Evolutionary conservation across 2,888 invertebrate genomes (phyloP).

Genomic region (Pomacea canaliculata): DNA sequence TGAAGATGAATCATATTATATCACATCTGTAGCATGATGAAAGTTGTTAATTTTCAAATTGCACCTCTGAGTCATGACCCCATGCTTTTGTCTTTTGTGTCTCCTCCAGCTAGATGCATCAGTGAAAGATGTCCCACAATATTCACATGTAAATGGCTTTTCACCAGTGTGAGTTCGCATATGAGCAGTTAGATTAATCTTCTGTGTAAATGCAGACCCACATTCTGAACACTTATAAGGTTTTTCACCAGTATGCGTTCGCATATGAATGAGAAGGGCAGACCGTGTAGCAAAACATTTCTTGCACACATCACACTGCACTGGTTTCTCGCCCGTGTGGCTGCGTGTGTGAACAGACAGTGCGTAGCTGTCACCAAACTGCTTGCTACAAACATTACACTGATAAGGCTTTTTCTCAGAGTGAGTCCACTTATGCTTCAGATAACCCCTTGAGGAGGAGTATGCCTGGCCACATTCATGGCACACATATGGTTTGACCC

Average conservation of each 20-base stretch:
- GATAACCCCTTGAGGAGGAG: not conserved
- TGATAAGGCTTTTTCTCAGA: not conserved
- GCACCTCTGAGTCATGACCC: too few relatives aligned
- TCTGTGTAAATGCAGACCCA: constrained; percentile 6
- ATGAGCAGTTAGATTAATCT: not conserved
- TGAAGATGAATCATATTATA: too few relatives aligned
- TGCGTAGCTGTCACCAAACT: not conserved
- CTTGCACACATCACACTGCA: not conserved
- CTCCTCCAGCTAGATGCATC: not conserved
- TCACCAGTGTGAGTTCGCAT: constrained; percentile 6
- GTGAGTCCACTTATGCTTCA: not conserved
- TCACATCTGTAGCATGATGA: too few relatives aligned
- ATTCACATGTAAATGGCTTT: constrained; percentile 2
- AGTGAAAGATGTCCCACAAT: not conserved
- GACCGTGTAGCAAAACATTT: not conserved
- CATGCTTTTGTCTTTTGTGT: not conserved
- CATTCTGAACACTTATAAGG: constrained; percentile 1
- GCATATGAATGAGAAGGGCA: not conserved
- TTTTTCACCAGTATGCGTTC: constrained; percentile 1
- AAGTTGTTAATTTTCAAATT: too few relatives aligned
- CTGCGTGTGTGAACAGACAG: not conserved
- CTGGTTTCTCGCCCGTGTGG: constrained; percentile 6
- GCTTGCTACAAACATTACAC: not conserved
- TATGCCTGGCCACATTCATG: not conserved
- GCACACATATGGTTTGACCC: not conserved